Percentiles rank a stretch among this genome's conserved stretches.
Evolutionary conservation across 1,140 invertebrate species (phyloP).

Genomic region (Pectinophora gossypiella): DNA sequence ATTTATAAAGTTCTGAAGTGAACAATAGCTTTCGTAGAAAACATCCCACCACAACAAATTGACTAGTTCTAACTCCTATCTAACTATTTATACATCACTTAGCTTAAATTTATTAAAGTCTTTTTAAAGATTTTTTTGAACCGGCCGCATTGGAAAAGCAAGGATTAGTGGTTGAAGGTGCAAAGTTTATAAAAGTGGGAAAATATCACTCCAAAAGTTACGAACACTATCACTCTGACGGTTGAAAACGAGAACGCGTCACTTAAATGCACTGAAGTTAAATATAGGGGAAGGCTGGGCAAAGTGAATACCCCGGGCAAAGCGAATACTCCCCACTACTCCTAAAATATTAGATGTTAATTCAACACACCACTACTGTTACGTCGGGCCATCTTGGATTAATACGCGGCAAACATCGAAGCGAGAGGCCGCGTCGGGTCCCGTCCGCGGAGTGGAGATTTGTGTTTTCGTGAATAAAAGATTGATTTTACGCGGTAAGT

Average conservation of each 20-base stretch:
- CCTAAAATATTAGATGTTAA: too few relatives aligned
- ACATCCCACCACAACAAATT: slow-evolving; percentile 70
- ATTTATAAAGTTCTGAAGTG: slow-evolving; percentile 46
- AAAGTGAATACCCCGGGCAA: too few relatives aligned
- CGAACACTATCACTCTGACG: slow-evolving; percentile 21
- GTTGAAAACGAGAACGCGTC: slow-evolving; percentile 11
- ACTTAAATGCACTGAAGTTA: slow-evolving; percentile 9
- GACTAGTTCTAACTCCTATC: slow-evolving; percentile 71
- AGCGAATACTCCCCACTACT: too few relatives aligned
- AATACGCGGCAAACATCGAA: too few relatives aligned
- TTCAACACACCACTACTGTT: too few relatives aligned
- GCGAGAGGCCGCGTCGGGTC: too few relatives aligned
- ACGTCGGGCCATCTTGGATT: too few relatives aligned
- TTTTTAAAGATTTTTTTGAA: slow-evolving; percentile 51
- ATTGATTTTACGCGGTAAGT: too few relatives aligned
- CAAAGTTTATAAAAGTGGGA: slow-evolving; percentile 15
- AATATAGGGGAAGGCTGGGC: too few relatives aligned
- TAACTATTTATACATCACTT: slow-evolving; percentile 50
- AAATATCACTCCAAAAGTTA: slow-evolving; percentile 25
- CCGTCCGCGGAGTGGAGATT: too few relatives aligned
- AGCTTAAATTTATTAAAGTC: slow-evolving; percentile 66
- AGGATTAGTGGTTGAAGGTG: slow-evolving; percentile 18
- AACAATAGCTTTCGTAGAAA: slow-evolving; percentile 67
- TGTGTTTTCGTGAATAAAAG: too few relatives aligned
- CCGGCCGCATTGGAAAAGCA: slow-evolving; percentile 62